Base-by-base conservation (phyloP, 2,888 invertebrate species). In the Geophilus truncorum region DNA sequence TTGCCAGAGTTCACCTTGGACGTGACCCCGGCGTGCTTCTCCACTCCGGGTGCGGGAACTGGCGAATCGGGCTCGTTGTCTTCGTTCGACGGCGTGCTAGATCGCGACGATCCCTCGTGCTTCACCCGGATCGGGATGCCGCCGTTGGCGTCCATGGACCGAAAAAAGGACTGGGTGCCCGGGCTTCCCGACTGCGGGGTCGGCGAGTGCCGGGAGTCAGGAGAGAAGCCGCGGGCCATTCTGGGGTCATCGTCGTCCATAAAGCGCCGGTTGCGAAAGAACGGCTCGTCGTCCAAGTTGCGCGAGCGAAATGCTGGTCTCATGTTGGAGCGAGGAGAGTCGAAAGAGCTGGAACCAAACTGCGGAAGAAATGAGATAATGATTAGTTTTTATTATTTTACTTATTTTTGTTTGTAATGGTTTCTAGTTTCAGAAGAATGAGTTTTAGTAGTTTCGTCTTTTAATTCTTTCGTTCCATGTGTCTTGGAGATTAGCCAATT, bases 21-120 rank as follows among this genome's bases (percentile, higher is more conserved):
- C 12, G 79, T n/a, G n/a, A 81, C 80, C 21, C 81, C 81, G 2
- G 82, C 36, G 40, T 81, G 81, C 34, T 82, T 81, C 45, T 82
- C 82, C 3, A 78, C 32, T 15, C 79, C 79, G 21, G 82, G 79
- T 0, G 28, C 30, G 9, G 57, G 57, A 6, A 10, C 36, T 4
- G 75, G 23, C 9, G 82, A 81, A 4, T 76, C 34, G 9, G 78
- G 21, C 10, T 57, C 57, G 4, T 80, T 57, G 0, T 51, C 70
- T 10, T 40, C 57, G n/a, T 75, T 77, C n/a, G 80, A 77, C 10
- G 82, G 82, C 25, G 82, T 82, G 78, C 80, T 81, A 9, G 81
- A 76, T 23, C 82, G 45, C 18, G 82, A 82, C 1, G 76, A 36
- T 1, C 34, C 77, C 21, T 82, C 81, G 40, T 82, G 82, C 7